These are phyloP conservation scores for Drosophila tripunctata DNA, from an alignment of 2,888 invertebrate genomes.

Conservation along the genomic window DNA sequence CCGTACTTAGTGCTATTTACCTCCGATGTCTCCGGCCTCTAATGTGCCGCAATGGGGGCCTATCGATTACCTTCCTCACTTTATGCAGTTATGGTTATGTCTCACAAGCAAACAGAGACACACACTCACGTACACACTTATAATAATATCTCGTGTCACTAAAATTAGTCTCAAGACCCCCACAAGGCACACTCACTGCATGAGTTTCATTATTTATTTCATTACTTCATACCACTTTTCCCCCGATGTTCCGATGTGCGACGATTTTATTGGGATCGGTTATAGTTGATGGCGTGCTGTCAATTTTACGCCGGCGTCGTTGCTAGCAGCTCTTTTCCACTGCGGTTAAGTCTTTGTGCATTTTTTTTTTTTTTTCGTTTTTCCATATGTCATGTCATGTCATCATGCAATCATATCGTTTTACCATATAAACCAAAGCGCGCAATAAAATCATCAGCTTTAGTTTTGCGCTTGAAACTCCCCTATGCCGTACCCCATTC, in stretches of 20 bases:
- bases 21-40: neutral
- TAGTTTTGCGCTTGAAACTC: conserved; percentile 14
- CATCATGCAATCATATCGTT: conserved; percentile 76
- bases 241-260: neutral
- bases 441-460: conserved; percentile 50
- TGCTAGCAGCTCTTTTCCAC: conserved; percentile 32
- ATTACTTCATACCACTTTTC: conserved; percentile 46
- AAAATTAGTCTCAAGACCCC: conserved; percentile 61
- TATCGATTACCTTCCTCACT: conserved; percentile 53
- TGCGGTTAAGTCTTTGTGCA: conserved; percentile 10
- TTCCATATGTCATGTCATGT: too few species aligned
- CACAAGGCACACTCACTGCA: conserved; percentile 39
- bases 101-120: too few species aligned
- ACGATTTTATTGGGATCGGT: conserved; percentile 17
- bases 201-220: conserved; percentile 56
- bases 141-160: conserved; percentile 54
- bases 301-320: conserved; percentile 69
- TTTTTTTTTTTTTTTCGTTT: conserved; percentile 2
- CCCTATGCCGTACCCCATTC: neutral
- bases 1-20: conserved; percentile 1
- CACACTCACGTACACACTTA: conserved; percentile 4
- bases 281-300: conserved; percentile 65
- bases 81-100: conserved; percentile 8
- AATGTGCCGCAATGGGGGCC: conserved; percentile 14
- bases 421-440: conserved; percentile 62